phyloP scores from a whole-genome alignment of 2,888 invertebrate genomes.

The Desoria tigrina region DNA sequence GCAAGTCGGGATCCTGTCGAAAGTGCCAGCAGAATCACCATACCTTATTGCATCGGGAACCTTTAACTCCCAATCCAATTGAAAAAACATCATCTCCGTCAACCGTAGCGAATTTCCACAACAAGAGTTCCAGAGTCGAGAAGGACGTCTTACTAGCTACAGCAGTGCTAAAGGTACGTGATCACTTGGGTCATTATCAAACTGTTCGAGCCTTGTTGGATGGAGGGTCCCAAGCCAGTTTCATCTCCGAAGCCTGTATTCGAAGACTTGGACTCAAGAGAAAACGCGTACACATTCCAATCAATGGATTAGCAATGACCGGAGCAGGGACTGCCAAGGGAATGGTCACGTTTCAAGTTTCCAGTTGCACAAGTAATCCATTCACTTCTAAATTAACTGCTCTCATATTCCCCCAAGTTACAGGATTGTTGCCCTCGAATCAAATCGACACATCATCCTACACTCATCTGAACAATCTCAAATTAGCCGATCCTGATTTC shows the following conservation, averaged over 20 bases:
- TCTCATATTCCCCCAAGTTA: constrained; percentile 19
- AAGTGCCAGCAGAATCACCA: constrained; percentile 15
- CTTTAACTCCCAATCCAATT: background rate
- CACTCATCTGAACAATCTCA: constrained; percentile 21
- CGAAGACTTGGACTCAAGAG: constrained; percentile 15
- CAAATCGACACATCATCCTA: background rate
- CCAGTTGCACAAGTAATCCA: constrained; percentile 4
- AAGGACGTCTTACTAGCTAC: constrained; percentile 22
- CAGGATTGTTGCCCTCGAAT: constrained; percentile 6
- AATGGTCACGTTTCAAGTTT: background rate
- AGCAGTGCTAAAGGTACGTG: constrained; percentile 18
- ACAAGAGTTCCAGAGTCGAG: no score
- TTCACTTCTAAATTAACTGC: constrained; percentile 14
- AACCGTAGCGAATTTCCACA: no score
- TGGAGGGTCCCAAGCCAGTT: constrained; percentile 20
- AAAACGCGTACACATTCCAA: no score
- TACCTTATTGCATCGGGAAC: constrained; percentile 14
- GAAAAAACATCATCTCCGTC: background rate
- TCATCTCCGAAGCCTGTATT: constrained; percentile 25
- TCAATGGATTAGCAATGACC: background rate
- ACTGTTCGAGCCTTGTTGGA: constrained; percentile 24
- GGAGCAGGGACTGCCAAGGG: constrained; percentile 12
- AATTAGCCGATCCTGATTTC: constrained; percentile 33
- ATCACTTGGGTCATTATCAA: background rate
- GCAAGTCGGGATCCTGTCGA: constrained; percentile 12